Percentiles rank a stretch among this genome's conserved stretches.
phyloP scores from a whole-genome alignment of 2,797 vertebrate genomes.

The Sebastes taczanowskii region DNA sequence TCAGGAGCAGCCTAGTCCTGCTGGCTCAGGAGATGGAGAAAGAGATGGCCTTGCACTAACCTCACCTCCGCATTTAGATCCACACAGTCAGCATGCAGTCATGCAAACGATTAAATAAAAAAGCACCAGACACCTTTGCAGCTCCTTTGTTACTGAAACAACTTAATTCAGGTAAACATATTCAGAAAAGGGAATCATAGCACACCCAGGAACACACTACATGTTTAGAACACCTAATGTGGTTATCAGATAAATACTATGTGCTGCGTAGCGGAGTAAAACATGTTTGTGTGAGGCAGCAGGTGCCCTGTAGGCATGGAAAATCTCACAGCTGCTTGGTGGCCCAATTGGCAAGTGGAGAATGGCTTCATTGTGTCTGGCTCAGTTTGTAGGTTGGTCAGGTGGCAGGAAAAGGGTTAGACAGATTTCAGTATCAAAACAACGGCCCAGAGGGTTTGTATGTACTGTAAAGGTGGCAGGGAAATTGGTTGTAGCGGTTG shows the following conservation, averaged over 20 bases:
- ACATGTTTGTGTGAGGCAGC: constrained; percentile 28
- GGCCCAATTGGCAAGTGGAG: constrained; percentile 50
- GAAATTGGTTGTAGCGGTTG: constrained; percentile 1
- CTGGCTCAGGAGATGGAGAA: constrained; percentile 73
- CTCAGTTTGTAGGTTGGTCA: constrained; percentile 35
- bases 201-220: accelerated
- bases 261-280: neutral
- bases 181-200: neutral
- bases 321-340: constrained; percentile 42
- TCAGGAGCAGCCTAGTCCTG: constrained; percentile 44
- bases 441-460: constrained; percentile 8
- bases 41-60: constrained; percentile 73
- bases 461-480: constrained; percentile 28
- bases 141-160: constrained; percentile 1
- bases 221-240: neutral
- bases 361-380: constrained; percentile 49
- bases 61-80: constrained; percentile 67
- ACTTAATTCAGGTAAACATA: neutral
- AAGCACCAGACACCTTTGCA: neutral
- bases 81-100: constrained; percentile 58
- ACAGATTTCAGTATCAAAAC: constrained; percentile 42
- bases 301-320: constrained; percentile 38
- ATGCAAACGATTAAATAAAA: neutral
- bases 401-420: constrained; percentile 56
- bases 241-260: neutral